Evolutionary conservation across 2,797 vertebrate genomes (phyloP).

Genomic region (Cirrhinus mrigala): DNA sequence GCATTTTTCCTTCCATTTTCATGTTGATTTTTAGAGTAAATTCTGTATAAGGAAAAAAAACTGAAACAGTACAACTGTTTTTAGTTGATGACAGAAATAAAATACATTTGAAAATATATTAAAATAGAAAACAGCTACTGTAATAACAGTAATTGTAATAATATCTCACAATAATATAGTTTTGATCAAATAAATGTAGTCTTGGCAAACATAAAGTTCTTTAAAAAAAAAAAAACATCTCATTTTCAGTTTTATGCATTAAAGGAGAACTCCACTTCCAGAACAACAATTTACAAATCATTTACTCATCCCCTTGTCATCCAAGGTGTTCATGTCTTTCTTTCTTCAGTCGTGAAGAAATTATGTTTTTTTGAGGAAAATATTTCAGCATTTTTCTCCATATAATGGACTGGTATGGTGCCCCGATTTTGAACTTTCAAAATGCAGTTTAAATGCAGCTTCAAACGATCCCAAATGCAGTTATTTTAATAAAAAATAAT

Average conservation of each 20-base stretch:
- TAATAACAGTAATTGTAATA: not conserved
- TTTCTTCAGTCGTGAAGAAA: no score
- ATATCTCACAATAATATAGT: not conserved
- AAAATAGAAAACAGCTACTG: not conserved
- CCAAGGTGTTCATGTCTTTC: no score
- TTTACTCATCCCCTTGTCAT: no score
- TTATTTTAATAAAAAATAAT: no score
- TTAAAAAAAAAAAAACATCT: not conserved
- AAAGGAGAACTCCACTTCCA: no score
- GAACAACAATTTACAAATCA: no score
- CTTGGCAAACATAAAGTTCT: not conserved
- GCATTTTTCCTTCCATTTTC: not conserved
- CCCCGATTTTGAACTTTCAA: no score
- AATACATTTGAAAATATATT: not conserved
- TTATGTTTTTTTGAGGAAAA: no score
- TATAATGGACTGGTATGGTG: no score
- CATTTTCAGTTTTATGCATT: not conserved
- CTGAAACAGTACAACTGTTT: not conserved
- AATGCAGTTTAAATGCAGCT: no score
- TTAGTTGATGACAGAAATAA: not conserved
- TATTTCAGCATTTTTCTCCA: no score
- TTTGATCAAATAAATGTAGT: not conserved
- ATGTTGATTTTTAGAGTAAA: not conserved
- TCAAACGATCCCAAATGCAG: no score
- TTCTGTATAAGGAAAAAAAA: not conserved